These are phyloP conservation scores for Gymnopithys bicolor DNA, from an alignment of 2,797 vertebrate genomes.

Conservation along the genomic window DNA sequence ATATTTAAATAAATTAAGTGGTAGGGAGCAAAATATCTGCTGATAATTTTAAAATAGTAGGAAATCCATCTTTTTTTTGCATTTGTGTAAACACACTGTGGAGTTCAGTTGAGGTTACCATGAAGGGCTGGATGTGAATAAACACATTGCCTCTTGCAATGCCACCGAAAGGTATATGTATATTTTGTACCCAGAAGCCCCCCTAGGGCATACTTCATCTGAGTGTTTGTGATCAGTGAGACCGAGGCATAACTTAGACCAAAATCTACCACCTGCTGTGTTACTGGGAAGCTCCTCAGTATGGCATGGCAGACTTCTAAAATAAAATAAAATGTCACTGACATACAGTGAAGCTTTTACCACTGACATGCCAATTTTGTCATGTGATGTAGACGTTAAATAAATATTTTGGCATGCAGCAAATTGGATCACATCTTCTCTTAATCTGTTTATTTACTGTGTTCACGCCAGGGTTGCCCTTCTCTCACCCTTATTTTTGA, in stretches of 20 bases:
- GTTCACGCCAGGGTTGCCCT: conserved; percentile 42
- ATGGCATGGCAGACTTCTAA: neutral
- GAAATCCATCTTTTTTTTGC: neutral
- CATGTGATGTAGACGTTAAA: conserved; percentile 24
- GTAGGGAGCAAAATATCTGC: neutral
- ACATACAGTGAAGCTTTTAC: neutral
- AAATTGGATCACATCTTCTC: conserved; percentile 54
- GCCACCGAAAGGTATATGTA: neutral
- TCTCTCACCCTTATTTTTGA: conserved; percentile 52
- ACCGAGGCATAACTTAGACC: neutral
- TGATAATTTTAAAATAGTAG: neutral
- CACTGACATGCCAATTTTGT: neutral
- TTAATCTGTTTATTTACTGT: conserved; percentile 67
- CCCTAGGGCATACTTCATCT: neutral
- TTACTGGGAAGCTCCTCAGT: neutral
- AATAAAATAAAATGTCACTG: neutral
- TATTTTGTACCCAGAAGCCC: neutral
- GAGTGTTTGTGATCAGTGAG: neutral
- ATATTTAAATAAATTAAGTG: neutral
- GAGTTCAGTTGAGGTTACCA: conserved; percentile 17
- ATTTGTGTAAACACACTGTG: neutral
- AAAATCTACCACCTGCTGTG: neutral
- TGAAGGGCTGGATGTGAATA: neutral
- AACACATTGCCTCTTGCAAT: neutral
- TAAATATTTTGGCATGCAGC: conserved; percentile 61